These are phyloP conservation scores for Noctua janthe DNA, from an alignment of 2,888 invertebrate genomes.

Conservation along the genomic window DNA sequence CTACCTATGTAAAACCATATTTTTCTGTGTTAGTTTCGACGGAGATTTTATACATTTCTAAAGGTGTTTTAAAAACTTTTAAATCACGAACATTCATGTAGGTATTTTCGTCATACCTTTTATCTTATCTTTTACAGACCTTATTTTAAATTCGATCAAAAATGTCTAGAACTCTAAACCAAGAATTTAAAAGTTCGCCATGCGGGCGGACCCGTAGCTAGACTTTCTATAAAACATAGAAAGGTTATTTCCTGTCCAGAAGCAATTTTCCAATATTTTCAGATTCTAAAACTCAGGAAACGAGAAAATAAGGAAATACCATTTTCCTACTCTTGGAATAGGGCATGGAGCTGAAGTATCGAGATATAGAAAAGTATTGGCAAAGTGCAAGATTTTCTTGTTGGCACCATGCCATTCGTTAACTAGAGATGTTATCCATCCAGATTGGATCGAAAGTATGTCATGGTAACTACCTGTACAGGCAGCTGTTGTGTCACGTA, in stretches of 20 bases:
- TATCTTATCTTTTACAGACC: neutral
- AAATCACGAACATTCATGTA: neutral
- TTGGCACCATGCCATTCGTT: constrained; percentile 50
- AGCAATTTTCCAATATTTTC: constrained; percentile 9
- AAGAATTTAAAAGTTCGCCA: neutral
- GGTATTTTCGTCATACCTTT: neutral
- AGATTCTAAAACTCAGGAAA: neutral
- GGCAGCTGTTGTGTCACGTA: neutral
- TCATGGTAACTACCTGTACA: constrained; percentile 8
- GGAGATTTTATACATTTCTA: neutral
- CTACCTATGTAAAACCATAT: neutral
- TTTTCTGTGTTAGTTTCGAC: neutral
- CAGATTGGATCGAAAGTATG: constrained; percentile 28
- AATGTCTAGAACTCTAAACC: neutral
- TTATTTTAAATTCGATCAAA: neutral
- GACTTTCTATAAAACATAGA: neutral
- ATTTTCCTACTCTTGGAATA: neutral
- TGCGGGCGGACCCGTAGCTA: neutral
- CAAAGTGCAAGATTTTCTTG: constrained; percentile 39
- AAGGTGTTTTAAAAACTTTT: neutral
- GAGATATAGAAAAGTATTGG: constrained; percentile 43
- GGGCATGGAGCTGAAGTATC: neutral
- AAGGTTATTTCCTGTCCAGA: neutral
- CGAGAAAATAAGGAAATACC: constrained; percentile 10
- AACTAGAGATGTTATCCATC: constrained; percentile 51